These are phyloP conservation scores for Amphiprion percula DNA, from an alignment of 2,113 vertebrate species.

Conservation along the genomic window DNA sequence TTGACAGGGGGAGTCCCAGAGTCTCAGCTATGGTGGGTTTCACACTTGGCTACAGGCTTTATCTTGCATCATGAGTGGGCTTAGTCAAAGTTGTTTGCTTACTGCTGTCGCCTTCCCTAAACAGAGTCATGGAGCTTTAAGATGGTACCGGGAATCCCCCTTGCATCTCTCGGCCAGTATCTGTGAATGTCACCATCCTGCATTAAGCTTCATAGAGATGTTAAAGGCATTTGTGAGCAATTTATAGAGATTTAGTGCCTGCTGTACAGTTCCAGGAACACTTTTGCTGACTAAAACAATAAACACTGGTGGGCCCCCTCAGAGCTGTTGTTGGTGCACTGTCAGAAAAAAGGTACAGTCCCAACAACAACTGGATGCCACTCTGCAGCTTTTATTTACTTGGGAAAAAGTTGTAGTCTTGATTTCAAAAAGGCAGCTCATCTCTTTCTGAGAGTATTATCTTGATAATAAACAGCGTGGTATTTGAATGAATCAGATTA, in stretches of 20 bases:
- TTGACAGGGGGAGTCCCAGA: slow-evolving; percentile 63
- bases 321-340: slow-evolving; percentile 31
- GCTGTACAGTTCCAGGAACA: slow-evolving; percentile 63
- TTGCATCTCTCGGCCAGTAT: slow-evolving; percentile 36
- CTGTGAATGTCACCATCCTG: slow-evolving; percentile 35
- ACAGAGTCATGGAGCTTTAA: slow-evolving; percentile 16
- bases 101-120: slow-evolving; percentile 27
- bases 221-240: slow-evolving; percentile 58
- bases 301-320: slow-evolving; percentile 56
- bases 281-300: slow-evolving; percentile 70
- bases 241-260: slow-evolving; percentile 54
- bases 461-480: slow-evolving; percentile 28
- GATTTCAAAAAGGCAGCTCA: slow-evolving; percentile 36
- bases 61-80: slow-evolving; percentile 70
- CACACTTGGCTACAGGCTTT: slow-evolving; percentile 34
- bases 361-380: slow-evolving; percentile 44
- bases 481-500: slow-evolving; percentile 12
- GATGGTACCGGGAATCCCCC: slow-evolving; percentile 49
- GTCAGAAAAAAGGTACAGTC: slow-evolving; percentile 58
- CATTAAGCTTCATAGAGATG: slow-evolving; percentile 28
- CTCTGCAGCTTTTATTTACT: slow-evolving; percentile 31
- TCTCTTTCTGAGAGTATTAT: slow-evolving; percentile 16
- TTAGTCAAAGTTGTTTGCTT: slow-evolving; percentile 40
- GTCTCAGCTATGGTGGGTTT: slow-evolving; percentile 18
- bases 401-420: slow-evolving; percentile 49